Conservation (phyloP, 1,140 invertebrate species). For the Pseudachorutes palmiensis region DNA sequence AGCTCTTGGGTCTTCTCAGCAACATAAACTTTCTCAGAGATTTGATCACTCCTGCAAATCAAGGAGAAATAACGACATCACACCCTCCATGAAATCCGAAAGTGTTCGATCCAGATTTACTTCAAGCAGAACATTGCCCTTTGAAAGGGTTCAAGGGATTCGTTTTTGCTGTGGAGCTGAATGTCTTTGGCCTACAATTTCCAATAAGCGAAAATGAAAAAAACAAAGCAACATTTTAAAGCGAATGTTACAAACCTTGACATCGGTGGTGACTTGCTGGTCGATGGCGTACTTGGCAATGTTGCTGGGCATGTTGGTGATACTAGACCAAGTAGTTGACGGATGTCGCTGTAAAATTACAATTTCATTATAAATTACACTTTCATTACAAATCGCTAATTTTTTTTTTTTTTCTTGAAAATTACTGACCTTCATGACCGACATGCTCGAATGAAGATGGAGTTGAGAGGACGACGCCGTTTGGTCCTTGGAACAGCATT, state of each 20-base stretch:
- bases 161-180: conserved; percentile 19
- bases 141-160: conserved; percentile 26
- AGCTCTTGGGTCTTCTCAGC: conserved; percentile 17
- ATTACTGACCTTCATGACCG: conserved; percentile 6
- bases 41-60: conserved; percentile 19
- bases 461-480: neutral
- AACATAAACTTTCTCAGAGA: conserved; percentile 20
- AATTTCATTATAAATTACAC: conserved; percentile 3
- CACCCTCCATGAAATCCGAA: neutral
- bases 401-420: neutral
- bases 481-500: neutral
- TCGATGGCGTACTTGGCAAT: conserved; percentile 26
- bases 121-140: conserved; percentile 21
- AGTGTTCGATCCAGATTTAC: neutral
- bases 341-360: no score
- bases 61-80: neutral
- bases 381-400: neutral
- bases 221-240: neutral
- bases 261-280: conserved; percentile 12
- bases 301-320: conserved; percentile 27
- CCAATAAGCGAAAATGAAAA: neutral
- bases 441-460: neutral
- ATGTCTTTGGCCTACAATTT: conserved; percentile 20
- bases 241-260: conserved; percentile 9
- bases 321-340: conserved; percentile 14